Conservation (phyloP, 2,888 invertebrate species). For the Xylophagus ater region DNA sequence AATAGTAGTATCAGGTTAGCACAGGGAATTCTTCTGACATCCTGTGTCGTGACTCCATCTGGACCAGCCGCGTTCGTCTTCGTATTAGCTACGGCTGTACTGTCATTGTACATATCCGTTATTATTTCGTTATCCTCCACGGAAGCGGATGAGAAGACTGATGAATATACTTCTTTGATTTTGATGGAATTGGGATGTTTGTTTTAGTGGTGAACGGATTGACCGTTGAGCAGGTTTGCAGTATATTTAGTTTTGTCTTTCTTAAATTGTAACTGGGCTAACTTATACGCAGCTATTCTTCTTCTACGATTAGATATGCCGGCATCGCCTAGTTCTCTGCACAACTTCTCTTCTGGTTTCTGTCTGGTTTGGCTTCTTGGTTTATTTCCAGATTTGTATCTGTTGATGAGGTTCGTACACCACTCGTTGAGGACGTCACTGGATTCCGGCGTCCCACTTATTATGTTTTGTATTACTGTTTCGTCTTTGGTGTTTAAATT, state of each 20-base stretch:
- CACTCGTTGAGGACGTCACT: too few species aligned
- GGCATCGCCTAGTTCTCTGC: too few species aligned
- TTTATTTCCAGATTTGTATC: too few species aligned
- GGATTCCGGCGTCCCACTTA: too few species aligned
- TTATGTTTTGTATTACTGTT: too few species aligned
- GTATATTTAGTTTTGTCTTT: not conserved
- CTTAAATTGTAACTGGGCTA: not conserved
- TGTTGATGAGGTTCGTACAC: too few species aligned
- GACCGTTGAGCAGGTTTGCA: not conserved
- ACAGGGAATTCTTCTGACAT: not conserved
- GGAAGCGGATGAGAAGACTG: not conserved
- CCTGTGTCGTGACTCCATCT: not conserved
- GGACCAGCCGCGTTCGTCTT: not conserved
- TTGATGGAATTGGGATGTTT: not conserved
- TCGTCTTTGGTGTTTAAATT: too few species aligned
- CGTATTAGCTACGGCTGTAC: not conserved
- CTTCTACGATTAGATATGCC: conserved; percentile 17
- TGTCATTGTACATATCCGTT: fast-evolving
- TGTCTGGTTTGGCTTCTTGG: too few species aligned
- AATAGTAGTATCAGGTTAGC: too few species aligned
- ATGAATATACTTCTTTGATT: not conserved
- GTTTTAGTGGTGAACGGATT: fast-evolving
- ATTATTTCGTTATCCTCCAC: not conserved
- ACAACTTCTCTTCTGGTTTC: too few species aligned
- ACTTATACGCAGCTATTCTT: not conserved